Conservation (phyloP, 2,888 invertebrate genomes). For the Melieria omissa region DNA sequence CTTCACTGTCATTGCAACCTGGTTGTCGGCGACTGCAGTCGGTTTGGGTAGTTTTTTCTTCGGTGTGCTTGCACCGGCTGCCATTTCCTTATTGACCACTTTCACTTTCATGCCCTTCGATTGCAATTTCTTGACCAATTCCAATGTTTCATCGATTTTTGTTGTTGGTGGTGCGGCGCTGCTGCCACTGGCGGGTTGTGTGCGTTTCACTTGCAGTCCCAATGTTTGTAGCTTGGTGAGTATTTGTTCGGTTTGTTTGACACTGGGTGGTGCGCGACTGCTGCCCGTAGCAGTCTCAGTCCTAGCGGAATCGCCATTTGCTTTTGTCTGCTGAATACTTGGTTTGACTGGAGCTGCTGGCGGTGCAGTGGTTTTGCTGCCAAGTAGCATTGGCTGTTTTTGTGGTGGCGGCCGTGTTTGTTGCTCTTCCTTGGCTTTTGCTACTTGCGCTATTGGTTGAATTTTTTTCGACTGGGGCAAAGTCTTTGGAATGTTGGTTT, state of each 20-base stretch:
- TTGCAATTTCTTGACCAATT: conserved; percentile 56
- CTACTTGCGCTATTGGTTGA: no score
- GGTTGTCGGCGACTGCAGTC: no score
- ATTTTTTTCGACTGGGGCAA: not conserved
- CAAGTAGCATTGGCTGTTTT: conserved; percentile 1
- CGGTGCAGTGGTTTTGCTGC: not conserved
- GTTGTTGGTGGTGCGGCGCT: conserved; percentile 36
- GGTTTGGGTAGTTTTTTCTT: no score
- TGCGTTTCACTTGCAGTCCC: conserved; percentile 57
- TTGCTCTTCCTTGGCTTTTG: not conserved
- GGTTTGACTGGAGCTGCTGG: conserved; percentile 4
- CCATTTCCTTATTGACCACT: conserved; percentile 21
- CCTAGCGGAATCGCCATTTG: no score
- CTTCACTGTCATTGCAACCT: no score
- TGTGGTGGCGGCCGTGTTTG: conserved; percentile 1
- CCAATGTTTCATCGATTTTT: conserved; percentile 40
- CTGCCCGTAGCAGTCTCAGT: not conserved
- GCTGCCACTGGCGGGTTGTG: conserved; percentile 18
- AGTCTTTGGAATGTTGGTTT: not conserved
- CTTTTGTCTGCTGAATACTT: not conserved
- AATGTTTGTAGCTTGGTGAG: conserved; percentile 57
- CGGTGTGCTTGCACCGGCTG: not conserved
- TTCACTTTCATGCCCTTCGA: conserved; percentile 56
- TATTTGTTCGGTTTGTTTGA: conserved; percentile 48
- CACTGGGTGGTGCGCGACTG: conserved; percentile 29